Conservation (phyloP, 2,113 vertebrate species). For the Syrrhaptes paradoxus region DNA sequence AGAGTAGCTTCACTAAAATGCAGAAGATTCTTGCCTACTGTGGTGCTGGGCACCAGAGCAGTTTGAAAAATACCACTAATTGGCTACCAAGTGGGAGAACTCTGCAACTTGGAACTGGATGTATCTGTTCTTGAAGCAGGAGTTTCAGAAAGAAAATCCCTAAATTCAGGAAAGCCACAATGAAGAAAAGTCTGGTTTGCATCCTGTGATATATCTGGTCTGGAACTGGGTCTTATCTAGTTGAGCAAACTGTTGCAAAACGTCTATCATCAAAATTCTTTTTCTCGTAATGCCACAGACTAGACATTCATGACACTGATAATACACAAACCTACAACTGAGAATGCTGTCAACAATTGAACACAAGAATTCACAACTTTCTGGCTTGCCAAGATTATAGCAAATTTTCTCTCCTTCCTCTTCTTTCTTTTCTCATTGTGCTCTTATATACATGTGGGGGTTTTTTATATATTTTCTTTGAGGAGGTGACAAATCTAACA, state of each 20-base stretch:
- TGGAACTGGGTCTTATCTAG: not conserved
- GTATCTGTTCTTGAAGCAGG: not conserved
- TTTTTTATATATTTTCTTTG: not conserved
- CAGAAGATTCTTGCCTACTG: not conserved
- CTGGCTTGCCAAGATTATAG: not conserved
- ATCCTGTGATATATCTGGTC: not conserved
- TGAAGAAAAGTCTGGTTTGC: not conserved
- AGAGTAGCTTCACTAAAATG: not conserved
- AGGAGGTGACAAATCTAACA: not conserved
- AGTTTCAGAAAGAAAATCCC: not conserved
- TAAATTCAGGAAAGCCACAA: not conserved
- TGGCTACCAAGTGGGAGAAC: not conserved
- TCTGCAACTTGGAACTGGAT: not conserved
- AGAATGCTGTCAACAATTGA: not conserved
- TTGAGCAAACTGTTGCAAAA: not conserved
- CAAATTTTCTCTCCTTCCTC: not conserved
- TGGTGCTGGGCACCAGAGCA: not conserved
- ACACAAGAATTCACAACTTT: not conserved
- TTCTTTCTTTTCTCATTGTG: not conserved
- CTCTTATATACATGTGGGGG: rapidly evolving
- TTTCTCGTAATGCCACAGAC: not conserved
- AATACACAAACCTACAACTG: not conserved
- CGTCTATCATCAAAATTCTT: not conserved
- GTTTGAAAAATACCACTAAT: not conserved
- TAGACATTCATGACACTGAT: not conserved